Base-by-base conservation (phyloP, 2,797 vertebrate species). In the Oreochromis grahami region DNA sequence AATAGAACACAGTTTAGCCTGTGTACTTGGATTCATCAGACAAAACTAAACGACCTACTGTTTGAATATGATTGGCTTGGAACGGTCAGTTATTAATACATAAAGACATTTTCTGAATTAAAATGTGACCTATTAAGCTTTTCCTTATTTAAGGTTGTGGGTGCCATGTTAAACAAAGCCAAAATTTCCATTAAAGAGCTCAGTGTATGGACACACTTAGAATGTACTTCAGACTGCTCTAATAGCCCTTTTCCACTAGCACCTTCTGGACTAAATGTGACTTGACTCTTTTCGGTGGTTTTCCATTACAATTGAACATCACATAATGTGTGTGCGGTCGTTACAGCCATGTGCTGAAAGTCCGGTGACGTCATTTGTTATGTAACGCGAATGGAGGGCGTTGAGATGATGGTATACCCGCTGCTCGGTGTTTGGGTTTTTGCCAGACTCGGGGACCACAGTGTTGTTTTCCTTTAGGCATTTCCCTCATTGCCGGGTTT, bases 161-260 rank as follows among this genome's bases (percentile, higher is more conserved):
- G 0, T 21, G 5, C 0, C 63, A 68, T 65, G 43, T 15, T 68
- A 26, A 70, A 45, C 68, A 17, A 17, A 11, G 14, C 1, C 41
- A 26, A 45, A 17, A 26, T 45, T 48, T 45, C 41, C 65, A 45
- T 45, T 26, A 48, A 45, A 72, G 2, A 26, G 14, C 24, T 70
- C 6, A 70, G 65, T 45, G 41, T 41, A 9, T 68, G 36, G 6
- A 29, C 6, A 72, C 13, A 72, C 65, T 45, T 45, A 29, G 24
- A 26, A 11, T 41, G 29, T 34, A 63, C 65, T 24, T 68, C 13
- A 68, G 2, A 21, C n/a, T 43, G 36, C 36, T 24, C n/a, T 68
- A 24, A 41, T 24, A 6, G 1, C 7, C 17, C 32, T n/a, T 63
- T 63, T 63, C 17, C 10, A 0, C 32, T n/a, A 0, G 32, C 32